A percentile compares a stretch with the other conserved stretches of the same genome.
Conservation (phyloP, 2,113 vertebrate species). For the Trichomycterus rosablanca region DNA sequence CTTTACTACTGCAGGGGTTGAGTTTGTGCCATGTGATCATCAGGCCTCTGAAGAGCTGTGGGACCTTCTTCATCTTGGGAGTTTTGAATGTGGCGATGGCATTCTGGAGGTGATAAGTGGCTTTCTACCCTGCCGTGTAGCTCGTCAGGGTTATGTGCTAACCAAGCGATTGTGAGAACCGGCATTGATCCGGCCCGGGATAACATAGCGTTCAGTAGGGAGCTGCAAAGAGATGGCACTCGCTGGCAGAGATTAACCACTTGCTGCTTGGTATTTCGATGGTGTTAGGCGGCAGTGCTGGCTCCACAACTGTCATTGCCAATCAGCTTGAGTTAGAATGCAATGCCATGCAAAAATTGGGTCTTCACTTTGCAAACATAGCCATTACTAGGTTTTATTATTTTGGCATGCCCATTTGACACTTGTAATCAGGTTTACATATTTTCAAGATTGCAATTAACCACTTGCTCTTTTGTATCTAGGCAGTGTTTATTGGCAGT, state of each 20-base stretch:
- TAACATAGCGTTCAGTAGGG: constrained; percentile 66
- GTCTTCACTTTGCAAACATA: too few species aligned
- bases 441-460: too few species aligned
- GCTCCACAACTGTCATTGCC: not conserved
- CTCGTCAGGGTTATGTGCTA: constrained; percentile 52
- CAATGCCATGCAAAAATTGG: constrained; percentile 5
- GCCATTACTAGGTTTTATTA: too few species aligned
- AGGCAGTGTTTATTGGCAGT: too few species aligned
- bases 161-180: constrained; percentile 65
- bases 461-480: too few species aligned
- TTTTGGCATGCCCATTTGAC: too few species aligned
- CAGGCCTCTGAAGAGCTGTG: constrained; percentile 29
- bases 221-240: constrained; percentile 58
- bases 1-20: too few species aligned
- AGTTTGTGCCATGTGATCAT: constrained; percentile 6
- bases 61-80: constrained; percentile 19
- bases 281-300: not conserved
- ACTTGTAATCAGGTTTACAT: too few species aligned
- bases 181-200: constrained; percentile 67
- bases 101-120: constrained; percentile 70
- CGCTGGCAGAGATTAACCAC: constrained; percentile 63
- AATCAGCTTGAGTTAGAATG: not conserved
- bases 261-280: constrained; percentile 48
- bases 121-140: constrained; percentile 49
- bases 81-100: constrained; percentile 61